Percentiles rank a stretch among this genome's conserved stretches.
phyloP scores from a whole-genome alignment of 2,797 vertebrate genomes.

The Helarctos malayanus region DNA sequence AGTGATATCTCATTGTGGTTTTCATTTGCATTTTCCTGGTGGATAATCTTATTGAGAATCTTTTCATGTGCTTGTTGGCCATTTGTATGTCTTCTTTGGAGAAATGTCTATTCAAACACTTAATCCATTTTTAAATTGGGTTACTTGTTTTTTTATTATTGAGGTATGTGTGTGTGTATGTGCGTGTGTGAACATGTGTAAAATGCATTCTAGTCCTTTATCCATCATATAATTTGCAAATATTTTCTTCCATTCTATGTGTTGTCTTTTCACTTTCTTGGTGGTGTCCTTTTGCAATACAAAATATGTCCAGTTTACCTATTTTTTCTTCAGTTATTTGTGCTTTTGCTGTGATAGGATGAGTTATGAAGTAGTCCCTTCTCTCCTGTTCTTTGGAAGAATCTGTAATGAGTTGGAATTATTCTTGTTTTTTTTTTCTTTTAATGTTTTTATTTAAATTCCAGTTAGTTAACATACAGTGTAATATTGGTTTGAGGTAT shows the following conservation, averaged over 20 bases:
- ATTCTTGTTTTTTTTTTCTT: background rate
- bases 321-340: background rate
- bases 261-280: background rate
- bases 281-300: background rate
- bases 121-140: conserved; percentile 11
- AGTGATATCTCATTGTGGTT: background rate
- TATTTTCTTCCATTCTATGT: background rate
- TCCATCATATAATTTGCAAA: background rate
- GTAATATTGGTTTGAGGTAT: background rate
- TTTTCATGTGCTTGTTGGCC: background rate
- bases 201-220: background rate
- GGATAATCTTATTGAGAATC: background rate
- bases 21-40: background rate
- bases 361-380: background rate
- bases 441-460: background rate
- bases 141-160: conserved; percentile 1
- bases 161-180: background rate
- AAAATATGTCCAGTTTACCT: background rate
- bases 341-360: background rate
- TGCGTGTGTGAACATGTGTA: background rate
- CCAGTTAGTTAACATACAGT: background rate
- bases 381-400: background rate
- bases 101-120: background rate
- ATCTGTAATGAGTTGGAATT: background rate
- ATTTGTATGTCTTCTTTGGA: background rate